A percentile compares a stretch with the other conserved stretches of the same genome.
Evolutionary conservation across 2,113 vertebrate species (phyloP).

Genomic region (Suricata suricatta): DNA sequence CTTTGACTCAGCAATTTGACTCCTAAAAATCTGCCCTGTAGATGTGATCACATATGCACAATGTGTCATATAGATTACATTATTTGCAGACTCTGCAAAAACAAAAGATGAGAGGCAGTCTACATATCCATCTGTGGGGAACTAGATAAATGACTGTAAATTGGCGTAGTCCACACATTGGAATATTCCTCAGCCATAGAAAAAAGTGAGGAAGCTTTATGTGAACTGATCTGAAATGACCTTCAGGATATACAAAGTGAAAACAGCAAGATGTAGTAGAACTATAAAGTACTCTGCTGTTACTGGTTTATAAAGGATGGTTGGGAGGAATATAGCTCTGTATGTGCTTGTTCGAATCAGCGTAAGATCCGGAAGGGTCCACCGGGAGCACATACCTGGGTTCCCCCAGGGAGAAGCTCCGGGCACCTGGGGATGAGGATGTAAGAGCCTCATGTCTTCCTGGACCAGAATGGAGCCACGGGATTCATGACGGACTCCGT

Average conservation of each 20-base stretch:
- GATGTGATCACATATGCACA: background rate
- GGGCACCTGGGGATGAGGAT: rapidly evolving
- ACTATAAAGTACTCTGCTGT: background rate
- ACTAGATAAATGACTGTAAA: background rate
- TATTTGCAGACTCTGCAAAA: background rate
- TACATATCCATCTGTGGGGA: background rate
- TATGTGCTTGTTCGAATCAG: background rate
- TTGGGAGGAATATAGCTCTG: background rate
- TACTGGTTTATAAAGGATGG: background rate
- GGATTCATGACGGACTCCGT: rapidly evolving
- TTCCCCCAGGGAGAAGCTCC: background rate
- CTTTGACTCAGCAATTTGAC: background rate
- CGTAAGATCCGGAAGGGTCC: background rate
- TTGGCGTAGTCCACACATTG: background rate
- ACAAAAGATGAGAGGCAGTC: background rate
- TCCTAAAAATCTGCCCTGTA: background rate
- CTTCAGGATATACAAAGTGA: background rate
- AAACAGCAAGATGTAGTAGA: background rate
- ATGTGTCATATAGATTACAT: background rate
- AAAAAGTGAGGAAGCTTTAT: background rate
- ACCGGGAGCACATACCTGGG: rapidly evolving
- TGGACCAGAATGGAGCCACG: no score
- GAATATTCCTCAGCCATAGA: background rate
- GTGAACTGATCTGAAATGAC: background rate
- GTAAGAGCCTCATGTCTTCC: background rate